These are phyloP conservation scores for Carassius gibelio DNA, from an alignment of 2,113 vertebrate species.

Conservation along the genomic window DNA sequence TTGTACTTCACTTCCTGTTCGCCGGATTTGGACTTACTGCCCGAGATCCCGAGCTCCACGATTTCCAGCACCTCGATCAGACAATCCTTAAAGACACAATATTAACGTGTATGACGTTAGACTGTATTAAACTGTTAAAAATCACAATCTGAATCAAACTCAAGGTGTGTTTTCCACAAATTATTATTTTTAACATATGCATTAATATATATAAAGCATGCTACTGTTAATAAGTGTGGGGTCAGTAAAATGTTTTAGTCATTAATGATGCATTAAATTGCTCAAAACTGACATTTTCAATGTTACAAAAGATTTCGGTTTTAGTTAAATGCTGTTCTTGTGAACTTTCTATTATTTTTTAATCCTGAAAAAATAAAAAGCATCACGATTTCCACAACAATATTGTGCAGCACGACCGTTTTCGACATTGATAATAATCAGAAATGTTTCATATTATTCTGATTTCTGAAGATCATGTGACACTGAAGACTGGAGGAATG, in stretches of 20 bases:
- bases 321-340: not conserved
- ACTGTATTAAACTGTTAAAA: not conserved
- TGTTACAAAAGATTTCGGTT: not conserved
- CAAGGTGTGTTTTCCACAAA: not conserved
- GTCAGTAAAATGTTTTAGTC: not conserved
- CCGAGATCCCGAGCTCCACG: constrained; percentile 92
- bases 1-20: constrained; percentile 88
- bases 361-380: not conserved
- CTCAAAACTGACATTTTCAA: not conserved
- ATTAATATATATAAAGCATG: not conserved
- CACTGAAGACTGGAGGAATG: no score
- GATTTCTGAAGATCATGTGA: no score
- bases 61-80: constrained; percentile 91
- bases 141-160: no score
- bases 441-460: no score
- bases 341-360: not conserved
- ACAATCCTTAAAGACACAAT: constrained; percentile 80
- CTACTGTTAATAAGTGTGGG: not conserved
- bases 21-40: constrained; percentile 86
- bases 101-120: not conserved
- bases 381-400: no score
- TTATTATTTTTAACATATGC: not conserved
- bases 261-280: not conserved
- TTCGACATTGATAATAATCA: no score
- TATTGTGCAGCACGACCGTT: no score